Evolutionary conservation across 2,113 vertebrate species (phyloP).

Genomic region (Lanius collurio): DNA sequence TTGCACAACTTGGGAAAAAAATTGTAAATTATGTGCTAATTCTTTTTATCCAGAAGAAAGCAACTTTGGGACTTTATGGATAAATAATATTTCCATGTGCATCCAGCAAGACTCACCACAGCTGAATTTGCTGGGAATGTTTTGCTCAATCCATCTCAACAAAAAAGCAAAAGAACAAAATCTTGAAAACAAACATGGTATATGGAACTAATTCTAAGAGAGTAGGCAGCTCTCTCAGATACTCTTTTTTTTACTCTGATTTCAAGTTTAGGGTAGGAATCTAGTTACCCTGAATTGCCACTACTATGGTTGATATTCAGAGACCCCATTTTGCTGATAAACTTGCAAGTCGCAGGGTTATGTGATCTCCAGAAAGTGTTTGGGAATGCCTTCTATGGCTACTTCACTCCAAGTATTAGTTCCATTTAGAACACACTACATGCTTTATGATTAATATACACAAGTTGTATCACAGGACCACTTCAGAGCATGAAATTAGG

Average conservation of each 20-base stretch:
- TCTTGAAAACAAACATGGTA: neutral
- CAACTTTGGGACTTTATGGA: neutral
- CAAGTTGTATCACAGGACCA: neutral
- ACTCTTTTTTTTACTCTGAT: neutral
- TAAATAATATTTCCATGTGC: neutral
- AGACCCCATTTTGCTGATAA: neutral
- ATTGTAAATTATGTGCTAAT: conserved; percentile 8
- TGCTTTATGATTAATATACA: neutral
- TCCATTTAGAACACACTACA: neutral
- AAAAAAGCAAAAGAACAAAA: neutral
- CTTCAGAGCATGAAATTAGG: neutral
- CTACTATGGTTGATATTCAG: neutral
- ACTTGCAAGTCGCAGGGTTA: neutral
- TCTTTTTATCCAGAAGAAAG: neutral
- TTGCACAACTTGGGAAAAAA: conserved; percentile 11
- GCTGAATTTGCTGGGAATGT: conserved; percentile 33
- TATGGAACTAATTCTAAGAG: neutral
- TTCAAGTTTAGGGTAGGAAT: neutral
- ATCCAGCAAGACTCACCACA: neutral
- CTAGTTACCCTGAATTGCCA: neutral
- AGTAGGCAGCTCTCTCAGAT: neutral
- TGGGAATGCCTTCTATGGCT: neutral
- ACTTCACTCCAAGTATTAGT: neutral
- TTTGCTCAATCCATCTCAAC: neutral
- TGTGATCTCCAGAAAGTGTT: neutral